Percentiles rank a stretch among this genome's conserved stretches.
phyloP scores from a whole-genome alignment of 64 coral and sea anemone species.

The Exaiptasia diaphana region DNA sequence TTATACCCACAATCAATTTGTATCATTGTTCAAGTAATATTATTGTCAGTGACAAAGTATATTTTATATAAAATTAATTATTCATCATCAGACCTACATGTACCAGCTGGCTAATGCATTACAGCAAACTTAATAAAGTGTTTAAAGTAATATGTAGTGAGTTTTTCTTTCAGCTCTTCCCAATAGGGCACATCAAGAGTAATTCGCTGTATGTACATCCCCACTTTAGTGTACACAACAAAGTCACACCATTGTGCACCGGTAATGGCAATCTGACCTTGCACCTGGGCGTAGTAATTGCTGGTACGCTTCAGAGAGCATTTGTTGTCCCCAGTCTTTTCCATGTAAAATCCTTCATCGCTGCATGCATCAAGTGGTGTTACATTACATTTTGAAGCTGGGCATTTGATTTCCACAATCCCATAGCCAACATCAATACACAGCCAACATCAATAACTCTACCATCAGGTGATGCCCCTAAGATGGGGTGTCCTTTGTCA shows the following conservation, averaged over 20 bases:
- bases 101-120: too few species aligned
- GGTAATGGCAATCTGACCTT: neutral
- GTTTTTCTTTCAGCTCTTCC: neutral
- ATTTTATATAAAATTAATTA: too few species aligned
- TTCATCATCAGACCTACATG: too few species aligned
- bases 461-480: constrained; percentile 19
- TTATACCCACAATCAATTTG: too few species aligned
- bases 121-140: too few species aligned
- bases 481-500: neutral
- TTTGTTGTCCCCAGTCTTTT: neutral
- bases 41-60: too few species aligned
- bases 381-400: neutral
- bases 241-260: neutral
- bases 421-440: neutral
- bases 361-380: neutral
- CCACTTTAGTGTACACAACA: neutral
- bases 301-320: neutral
- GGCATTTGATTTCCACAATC: neutral
- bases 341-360: constrained; percentile 1
- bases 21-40: too few species aligned
- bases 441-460: constrained; percentile 12
- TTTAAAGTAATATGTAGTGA: too few species aligned
- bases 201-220: neutral
- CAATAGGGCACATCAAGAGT: neutral
- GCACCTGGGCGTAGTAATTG: neutral